Conservation (phyloP, 2,113 vertebrate species). For the Hystrix cristata region DNA sequence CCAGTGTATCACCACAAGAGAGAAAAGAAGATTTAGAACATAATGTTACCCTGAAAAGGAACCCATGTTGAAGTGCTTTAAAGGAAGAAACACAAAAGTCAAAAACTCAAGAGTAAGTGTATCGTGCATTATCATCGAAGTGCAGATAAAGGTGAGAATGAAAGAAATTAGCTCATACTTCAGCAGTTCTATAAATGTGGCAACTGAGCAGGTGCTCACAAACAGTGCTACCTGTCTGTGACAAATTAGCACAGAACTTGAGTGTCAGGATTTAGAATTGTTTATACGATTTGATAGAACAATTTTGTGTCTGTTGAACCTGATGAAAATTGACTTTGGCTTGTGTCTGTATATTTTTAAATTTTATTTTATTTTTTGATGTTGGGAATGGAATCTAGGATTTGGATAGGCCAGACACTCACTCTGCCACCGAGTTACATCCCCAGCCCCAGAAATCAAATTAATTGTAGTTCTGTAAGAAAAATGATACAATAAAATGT, state of each 20-base stretch:
- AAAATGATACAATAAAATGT: neutral
- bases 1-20: neutral
- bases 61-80: slow-evolving; percentile 2
- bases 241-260: neutral
- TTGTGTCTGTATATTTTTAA: neutral
- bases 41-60: neutral
- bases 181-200: neutral
- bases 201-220: neutral
- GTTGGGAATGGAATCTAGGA: neutral
- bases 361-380: neutral
- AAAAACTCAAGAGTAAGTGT: neutral
- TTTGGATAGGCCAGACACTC: neutral
- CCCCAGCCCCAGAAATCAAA: neutral
- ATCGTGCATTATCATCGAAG: neutral
- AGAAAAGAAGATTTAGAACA: neutral
- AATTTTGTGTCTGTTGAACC: neutral
- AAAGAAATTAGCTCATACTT: neutral
- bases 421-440: neutral
- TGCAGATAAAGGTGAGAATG: neutral
- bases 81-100: neutral
- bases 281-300: neutral
- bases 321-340: neutral
- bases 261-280: neutral
- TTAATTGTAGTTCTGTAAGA: neutral
- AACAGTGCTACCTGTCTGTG: neutral